Evolutionary conservation across 2,888 invertebrate genomes (phyloP).

Genomic region (Spisula solida): DNA sequence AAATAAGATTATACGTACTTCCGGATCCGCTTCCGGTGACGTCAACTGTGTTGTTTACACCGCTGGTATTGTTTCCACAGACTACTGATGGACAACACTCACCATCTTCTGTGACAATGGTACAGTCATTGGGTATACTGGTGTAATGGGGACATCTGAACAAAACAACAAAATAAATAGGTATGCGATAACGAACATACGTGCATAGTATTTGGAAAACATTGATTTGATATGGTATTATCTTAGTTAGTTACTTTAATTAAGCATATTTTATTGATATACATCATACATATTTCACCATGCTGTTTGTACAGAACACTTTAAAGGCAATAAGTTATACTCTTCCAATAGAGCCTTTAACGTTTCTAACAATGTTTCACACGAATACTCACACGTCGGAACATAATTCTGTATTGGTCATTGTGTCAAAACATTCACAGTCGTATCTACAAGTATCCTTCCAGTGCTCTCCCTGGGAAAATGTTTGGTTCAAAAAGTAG

Average conservation of each 20-base stretch:
- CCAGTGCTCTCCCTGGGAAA: constrained; percentile 60
- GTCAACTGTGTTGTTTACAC: constrained; percentile 38
- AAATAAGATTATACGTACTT: constrained; percentile 32
- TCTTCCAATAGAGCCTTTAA: too few species aligned
- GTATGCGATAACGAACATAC: background rate
- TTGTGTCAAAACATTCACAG: constrained; percentile 61
- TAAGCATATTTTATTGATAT: too few species aligned
- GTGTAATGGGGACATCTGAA: constrained; percentile 66
- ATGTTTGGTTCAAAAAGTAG: constrained; percentile 65
- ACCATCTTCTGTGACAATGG: constrained; percentile 41
- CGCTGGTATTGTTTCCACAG: constrained; percentile 60
- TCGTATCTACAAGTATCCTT: constrained; percentile 64
- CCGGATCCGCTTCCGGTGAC: constrained; percentile 36
- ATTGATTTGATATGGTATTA: too few species aligned
- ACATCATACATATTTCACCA: too few species aligned
- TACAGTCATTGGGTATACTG: constrained; percentile 53
- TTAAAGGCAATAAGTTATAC: too few species aligned
- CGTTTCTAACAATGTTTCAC: too few species aligned
- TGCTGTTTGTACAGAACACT: too few species aligned
- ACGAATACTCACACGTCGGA: constrained; percentile 38
- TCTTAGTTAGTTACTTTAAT: too few species aligned
- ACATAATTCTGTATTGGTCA: constrained; percentile 59
- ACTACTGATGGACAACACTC: constrained; percentile 61
- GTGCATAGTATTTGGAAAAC: too few species aligned
- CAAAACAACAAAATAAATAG: too few species aligned